Evolutionary conservation across 2,797 vertebrate species (phyloP).

Genomic region (Gymnoscopelus microlampas): DNA sequence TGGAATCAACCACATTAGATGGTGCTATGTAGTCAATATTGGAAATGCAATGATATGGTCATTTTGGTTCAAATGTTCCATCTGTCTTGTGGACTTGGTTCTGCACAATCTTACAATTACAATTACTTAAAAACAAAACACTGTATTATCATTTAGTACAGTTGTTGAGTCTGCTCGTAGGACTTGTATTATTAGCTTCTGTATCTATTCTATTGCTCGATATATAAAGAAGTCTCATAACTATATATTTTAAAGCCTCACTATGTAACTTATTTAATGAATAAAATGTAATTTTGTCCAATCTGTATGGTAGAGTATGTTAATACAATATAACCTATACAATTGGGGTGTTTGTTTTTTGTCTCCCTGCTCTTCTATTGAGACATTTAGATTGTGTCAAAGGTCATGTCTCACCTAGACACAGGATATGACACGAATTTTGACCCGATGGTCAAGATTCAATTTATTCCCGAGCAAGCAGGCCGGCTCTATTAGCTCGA

Average conservation of each 20-base stretch:
- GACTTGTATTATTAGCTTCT: not conserved
- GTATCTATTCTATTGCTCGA: not conserved
- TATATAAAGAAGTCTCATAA: not conserved
- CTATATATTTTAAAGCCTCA: too few relatives aligned
- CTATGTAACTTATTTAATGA: conserved; percentile 9
- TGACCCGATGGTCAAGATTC: too few relatives aligned
- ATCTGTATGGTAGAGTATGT: not conserved
- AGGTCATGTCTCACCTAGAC: too few relatives aligned
- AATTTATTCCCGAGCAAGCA: too few relatives aligned
- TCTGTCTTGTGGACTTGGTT: conserved; percentile 6
- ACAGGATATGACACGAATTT: too few relatives aligned
- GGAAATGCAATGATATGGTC: not conserved
- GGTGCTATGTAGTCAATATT: conserved; percentile 7
- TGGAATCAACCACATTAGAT: conserved; percentile 26
- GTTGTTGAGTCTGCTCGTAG: not conserved
- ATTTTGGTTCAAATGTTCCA: not conserved
- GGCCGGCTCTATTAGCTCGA: too few relatives aligned
- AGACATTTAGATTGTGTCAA: too few relatives aligned
- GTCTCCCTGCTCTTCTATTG: too few relatives aligned
- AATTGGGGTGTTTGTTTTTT: not conserved
- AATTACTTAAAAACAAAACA: not conserved
- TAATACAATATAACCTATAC: too few relatives aligned
- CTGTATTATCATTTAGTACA: conserved; percentile 17
- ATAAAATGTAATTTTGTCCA: conserved; percentile 5
- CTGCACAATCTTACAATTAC: not conserved